These are phyloP conservation scores for Ploceus nigricollis DNA, from an alignment of 2,113 vertebrate species.

Conservation along the genomic window DNA sequence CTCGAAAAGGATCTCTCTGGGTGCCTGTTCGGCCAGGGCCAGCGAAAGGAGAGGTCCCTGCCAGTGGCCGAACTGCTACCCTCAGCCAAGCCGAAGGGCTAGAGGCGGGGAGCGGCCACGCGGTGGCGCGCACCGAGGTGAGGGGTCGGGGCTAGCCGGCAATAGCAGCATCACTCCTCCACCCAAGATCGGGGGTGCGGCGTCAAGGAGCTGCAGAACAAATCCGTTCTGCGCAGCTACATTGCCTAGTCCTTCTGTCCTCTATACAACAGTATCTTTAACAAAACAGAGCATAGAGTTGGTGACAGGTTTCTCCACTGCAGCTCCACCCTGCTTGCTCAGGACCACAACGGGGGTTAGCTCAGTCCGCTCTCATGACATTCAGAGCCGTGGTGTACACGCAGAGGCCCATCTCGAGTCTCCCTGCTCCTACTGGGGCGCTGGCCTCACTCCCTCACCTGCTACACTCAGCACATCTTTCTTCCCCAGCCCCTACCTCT, in stretches of 20 bases:
- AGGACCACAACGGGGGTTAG: neutral
- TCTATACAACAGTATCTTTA: neutral
- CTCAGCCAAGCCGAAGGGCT: too few relatives aligned
- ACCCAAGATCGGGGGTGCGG: too few relatives aligned
- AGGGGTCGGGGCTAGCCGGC: too few relatives aligned
- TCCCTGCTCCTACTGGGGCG: too few relatives aligned
- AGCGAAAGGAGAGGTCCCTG: too few relatives aligned
- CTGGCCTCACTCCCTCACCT: neutral
- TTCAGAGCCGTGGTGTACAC: neutral
- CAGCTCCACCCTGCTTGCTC: neutral
- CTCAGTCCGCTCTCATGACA: fast-evolving
- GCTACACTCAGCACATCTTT: fast-evolving
- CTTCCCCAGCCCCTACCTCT: neutral
- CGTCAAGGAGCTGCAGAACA: neutral
- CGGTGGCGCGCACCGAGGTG: too few relatives aligned
- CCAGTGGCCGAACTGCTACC: too few relatives aligned
- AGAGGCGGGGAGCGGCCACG: too few relatives aligned
- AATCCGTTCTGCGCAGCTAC: neutral
- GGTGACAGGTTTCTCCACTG: neutral
- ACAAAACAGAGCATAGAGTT: neutral
- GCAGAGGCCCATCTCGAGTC: fast-evolving
- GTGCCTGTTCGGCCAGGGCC: too few relatives aligned
- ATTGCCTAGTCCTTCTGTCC: neutral
- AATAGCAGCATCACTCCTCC: too few relatives aligned
- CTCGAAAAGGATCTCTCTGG: too few relatives aligned